A percentile compares a stretch with the other conserved stretches of the same genome.
Evolutionary conservation across 1,140 invertebrate species (phyloP).

Genomic region (Drosophila tani): DNA sequence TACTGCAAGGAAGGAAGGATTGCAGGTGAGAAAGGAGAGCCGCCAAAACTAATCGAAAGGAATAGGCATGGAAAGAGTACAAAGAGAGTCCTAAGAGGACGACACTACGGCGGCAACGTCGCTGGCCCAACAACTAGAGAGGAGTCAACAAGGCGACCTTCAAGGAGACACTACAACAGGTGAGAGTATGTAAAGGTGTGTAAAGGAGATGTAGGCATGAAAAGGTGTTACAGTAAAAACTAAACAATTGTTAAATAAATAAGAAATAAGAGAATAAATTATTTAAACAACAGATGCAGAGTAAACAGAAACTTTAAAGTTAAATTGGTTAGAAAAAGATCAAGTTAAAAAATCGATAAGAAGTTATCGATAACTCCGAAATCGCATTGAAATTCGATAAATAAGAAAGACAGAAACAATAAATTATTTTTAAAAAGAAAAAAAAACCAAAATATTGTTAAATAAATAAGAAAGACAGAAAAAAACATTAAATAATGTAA

Average conservation of each 20-base stretch:
- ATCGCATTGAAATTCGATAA: slow-evolving; percentile 4
- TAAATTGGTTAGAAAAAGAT: not conserved
- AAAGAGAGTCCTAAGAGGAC: slow-evolving; percentile 20
- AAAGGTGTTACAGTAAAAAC: slow-evolving; percentile 2
- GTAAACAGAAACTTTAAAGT: not conserved
- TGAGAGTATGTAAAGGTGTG: slow-evolving; percentile 4
- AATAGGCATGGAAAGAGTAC: slow-evolving; percentile 14
- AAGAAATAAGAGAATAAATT: no score
- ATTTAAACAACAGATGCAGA: not conserved
- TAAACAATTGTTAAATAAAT: not conserved
- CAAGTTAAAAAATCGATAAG: not conserved
- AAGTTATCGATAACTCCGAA: not conserved
- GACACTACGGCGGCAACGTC: slow-evolving; percentile 41
- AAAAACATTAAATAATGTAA: not conserved
- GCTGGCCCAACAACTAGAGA: slow-evolving; percentile 29
- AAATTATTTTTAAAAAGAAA: not conserved
- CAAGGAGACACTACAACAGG: slow-evolving; percentile 22
- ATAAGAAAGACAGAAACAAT: not conserved
- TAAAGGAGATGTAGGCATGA: slow-evolving; percentile 17
- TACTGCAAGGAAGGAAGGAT: slow-evolving; percentile 55
- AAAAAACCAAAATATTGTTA: slow-evolving; percentile 3
- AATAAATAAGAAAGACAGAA: not conserved
- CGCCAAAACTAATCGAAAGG: not conserved
- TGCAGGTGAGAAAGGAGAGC: slow-evolving; percentile 24
- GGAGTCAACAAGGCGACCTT: slow-evolving; percentile 25